phyloP scores from a whole-genome alignment of 2,113 vertebrate genomes.

The Lichenostomus cassidix region DNA sequence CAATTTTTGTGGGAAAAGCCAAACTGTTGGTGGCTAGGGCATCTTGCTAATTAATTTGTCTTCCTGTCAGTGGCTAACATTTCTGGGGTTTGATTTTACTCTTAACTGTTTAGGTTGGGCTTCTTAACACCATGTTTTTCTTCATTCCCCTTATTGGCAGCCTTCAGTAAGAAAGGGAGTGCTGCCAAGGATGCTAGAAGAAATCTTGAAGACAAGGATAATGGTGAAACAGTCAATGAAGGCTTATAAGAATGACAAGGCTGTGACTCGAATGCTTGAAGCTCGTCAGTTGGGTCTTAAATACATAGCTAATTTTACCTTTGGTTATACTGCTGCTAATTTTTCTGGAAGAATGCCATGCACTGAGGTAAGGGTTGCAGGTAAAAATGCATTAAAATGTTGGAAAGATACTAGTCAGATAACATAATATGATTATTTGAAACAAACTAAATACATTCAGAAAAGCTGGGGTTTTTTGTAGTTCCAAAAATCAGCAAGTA shows the following conservation, averaged over 20 bases:
- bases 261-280: slow-evolving; percentile 87
- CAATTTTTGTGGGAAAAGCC: neutral
- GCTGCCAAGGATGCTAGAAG: slow-evolving; percentile 93
- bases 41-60: neutral
- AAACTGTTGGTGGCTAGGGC: neutral
- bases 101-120: neutral
- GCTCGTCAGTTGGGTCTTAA: slow-evolving; percentile 97
- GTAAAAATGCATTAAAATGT: neutral
- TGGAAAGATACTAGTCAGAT: neutral
- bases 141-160: slow-evolving; percentile 67
- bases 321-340: slow-evolving; percentile 91
- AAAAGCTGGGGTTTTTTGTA: neutral
- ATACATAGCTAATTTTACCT: slow-evolving; percentile 95
- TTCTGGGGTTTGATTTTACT: neutral
- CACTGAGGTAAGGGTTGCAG: slow-evolving; percentile 81
- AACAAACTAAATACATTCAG: neutral
- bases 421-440: neutral
- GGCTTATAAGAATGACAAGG: slow-evolving; percentile 86
- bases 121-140: neutral
- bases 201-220: slow-evolving; percentile 92
- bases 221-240: slow-evolving; percentile 98
- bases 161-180: slow-evolving; percentile 91
- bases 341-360: slow-evolving; percentile 97
- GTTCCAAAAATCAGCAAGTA: neutral
- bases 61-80: neutral